These are phyloP conservation scores for Fissipunctia ypsillon DNA, from an alignment of 2,888 invertebrate genomes.

Conservation along the genomic window DNA sequence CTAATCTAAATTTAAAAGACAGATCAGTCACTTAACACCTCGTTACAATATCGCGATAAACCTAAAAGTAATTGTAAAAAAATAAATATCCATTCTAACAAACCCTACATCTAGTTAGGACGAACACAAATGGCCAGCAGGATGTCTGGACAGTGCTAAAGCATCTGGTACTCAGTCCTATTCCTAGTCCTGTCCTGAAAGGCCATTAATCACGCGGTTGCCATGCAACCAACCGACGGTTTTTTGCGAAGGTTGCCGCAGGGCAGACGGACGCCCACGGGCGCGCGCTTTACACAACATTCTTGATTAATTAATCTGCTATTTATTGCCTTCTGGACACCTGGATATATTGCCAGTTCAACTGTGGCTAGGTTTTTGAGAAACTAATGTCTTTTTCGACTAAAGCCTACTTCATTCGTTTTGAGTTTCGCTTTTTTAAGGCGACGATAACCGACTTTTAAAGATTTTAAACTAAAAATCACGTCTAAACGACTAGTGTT, in stretches of 20 bases:
- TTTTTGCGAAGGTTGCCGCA: conserved; percentile 48
- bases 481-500: too few relatives aligned
- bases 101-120: neutral
- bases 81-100: too few relatives aligned
- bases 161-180: neutral
- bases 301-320: conserved; percentile 36
- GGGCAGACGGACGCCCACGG: conserved; percentile 43
- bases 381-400: neutral
- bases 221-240: conserved; percentile 41
- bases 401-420: too few relatives aligned
- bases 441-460: too few relatives aligned
- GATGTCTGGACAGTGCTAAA: conserved; percentile 15
- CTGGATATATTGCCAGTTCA: neutral
- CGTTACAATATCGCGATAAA: neutral
- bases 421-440: too few relatives aligned
- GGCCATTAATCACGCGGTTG: conserved; percentile 54
- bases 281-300: conserved; percentile 7
- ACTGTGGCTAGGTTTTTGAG: neutral
- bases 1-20: neutral
- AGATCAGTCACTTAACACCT: neutral
- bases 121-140: neutral
- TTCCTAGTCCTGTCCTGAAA: conserved; percentile 16
- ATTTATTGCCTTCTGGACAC: conserved; percentile 20
- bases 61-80: neutral
- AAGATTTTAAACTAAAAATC: too few relatives aligned